Evolutionary conservation across 1,140 invertebrate species (phyloP), one percentile per base, ranked within the genome.

Genomic region (Magallana angulata): DNA sequence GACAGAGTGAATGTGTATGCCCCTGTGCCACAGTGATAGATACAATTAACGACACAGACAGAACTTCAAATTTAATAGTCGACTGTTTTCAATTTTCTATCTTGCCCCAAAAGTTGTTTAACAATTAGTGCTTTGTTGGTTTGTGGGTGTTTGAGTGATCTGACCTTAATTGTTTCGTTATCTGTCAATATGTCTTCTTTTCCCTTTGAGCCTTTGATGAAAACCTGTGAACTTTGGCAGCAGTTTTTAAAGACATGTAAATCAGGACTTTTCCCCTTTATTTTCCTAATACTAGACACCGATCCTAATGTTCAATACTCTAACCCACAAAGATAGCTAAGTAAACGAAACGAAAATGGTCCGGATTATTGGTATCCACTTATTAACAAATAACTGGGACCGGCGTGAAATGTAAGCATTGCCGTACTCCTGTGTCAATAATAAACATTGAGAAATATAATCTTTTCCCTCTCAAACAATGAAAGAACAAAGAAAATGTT

Each of bases 171-270:
- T 76, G 68, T 8, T 76, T 18, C 60, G 18, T 14, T 16, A 64
- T n/a, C 60, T 18, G 16, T 64, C 14, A 64, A n/a, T 18, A 64
- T 64, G 60, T 16, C 60, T 76, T 76, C 24, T 48, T 76, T 30
- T 76, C 36, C 24, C 68, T 76, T 36, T 76, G 68, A 76, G 11
- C 68, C 36, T 76, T 76, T 76, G 68, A 76, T 76, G 68, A 62
- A 62, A 62, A 12, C n/a, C 60, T 62, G 60, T 62, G 60, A 62
- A 76, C 68, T 76, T 24, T 68, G 64, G 64, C 24, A 68, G 8
- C 36, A n/a, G n/a, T 68, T 76, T 76, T 76, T 12, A 36, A 76
- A 76, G 60, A 76, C 24, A 76, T 76, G 68, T 76, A 76, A 76
- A 76, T 76, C 68, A 76, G 24, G 7, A 36, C 36, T 30, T 76